Percentiles rank a stretch among this genome's conserved stretches.
Conservation (phyloP, 2,888 invertebrate species). For the Eupsilia transversa region DNA sequence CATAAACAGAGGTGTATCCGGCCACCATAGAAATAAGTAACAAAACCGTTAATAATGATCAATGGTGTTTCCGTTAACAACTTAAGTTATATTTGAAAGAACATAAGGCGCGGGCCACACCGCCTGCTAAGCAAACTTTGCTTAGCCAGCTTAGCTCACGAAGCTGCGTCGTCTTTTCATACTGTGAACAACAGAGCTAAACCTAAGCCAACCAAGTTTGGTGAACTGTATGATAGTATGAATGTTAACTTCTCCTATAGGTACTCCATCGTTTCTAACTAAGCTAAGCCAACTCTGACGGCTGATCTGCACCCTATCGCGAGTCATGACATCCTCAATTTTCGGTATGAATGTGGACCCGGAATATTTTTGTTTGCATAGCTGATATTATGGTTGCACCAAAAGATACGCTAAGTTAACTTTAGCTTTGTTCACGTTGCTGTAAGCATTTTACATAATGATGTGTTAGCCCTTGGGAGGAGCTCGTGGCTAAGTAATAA, state of each 20-base stretch:
- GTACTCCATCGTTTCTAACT: not conserved
- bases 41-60: slow-evolving; percentile 69
- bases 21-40: slow-evolving; percentile 59
- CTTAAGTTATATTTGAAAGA: slow-evolving; percentile 41
- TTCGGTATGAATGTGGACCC: not conserved
- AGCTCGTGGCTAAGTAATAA: too few relatives aligned
- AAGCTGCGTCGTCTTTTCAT: not conserved
- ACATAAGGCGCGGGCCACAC: slow-evolving; percentile 8
- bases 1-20: slow-evolving; percentile 61
- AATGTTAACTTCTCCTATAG: not conserved
- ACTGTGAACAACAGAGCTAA: not conserved
- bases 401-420: not conserved
- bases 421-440: not conserved
- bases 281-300: not conserved
- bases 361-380: not conserved
- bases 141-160: not conserved
- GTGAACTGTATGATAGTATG: not conserved
- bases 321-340: not conserved
- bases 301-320: too few relatives aligned
- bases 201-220: not conserved
- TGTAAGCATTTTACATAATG: too few relatives aligned
- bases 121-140: not conserved
- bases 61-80: slow-evolving; percentile 64
- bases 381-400: not conserved
- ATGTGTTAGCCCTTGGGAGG: too few relatives aligned